phyloP scores from a whole-genome alignment of 2,888 invertebrate genomes.

The Ichneumoninae sp. region DNA sequence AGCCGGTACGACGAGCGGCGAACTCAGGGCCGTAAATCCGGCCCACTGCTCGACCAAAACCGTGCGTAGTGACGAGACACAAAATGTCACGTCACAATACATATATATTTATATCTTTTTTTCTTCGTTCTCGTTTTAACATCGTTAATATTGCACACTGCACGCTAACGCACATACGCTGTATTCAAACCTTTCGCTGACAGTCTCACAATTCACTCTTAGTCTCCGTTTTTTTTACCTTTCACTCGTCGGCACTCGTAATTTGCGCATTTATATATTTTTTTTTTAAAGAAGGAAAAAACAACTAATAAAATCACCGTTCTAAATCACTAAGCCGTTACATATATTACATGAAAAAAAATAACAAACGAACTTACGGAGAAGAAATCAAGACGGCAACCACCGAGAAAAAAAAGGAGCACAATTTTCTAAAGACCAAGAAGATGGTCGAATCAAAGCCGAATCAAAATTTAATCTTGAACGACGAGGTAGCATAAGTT shows the following conservation, averaged over 20 bases:
- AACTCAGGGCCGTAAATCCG: too few species aligned
- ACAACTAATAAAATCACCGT: background rate
- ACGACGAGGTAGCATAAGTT: slow-evolving; percentile 17
- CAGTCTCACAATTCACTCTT: slow-evolving; percentile 38
- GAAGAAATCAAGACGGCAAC: background rate
- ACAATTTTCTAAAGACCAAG: background rate
- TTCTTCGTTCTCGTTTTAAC: slow-evolving; percentile 6
- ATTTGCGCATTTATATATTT: background rate
- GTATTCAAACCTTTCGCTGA: slow-evolving; percentile 10
- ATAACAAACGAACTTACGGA: background rate
- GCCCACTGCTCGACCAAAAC: too few species aligned
- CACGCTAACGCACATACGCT: slow-evolving; percentile 6
- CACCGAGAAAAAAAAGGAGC: background rate
- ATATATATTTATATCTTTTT: slow-evolving; percentile 15
- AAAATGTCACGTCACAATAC: too few species aligned
- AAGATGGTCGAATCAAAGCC: background rate
- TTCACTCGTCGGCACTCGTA: slow-evolving; percentile 36
- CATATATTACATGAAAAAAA: background rate
- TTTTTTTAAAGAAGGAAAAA: background rate
- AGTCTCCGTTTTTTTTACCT: background rate
- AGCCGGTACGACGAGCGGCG: too few species aligned
- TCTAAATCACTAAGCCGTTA: background rate
- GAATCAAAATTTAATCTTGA: slow-evolving; percentile 6
- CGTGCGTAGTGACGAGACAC: too few species aligned
- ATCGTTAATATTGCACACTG: slow-evolving; percentile 42